Evolutionary conservation across 2,797 vertebrate species (phyloP).

Genomic region (Pelochelys cantorii): DNA sequence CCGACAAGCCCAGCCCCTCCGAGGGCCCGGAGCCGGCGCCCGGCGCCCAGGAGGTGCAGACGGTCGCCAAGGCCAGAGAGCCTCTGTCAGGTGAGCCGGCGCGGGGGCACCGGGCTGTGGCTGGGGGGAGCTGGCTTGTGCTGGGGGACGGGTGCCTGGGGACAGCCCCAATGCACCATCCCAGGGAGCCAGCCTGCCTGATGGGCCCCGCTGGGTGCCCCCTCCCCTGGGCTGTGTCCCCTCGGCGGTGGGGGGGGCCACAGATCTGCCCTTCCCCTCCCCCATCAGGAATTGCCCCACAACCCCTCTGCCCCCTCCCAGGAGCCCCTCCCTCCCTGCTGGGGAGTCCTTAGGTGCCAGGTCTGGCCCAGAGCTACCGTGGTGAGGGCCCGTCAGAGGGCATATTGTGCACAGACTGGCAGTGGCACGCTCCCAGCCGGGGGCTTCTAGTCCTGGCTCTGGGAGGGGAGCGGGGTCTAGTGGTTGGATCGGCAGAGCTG

Average conservation of each 20-base stretch:
- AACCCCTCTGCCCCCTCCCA: neutral
- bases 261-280: too few relatives aligned
- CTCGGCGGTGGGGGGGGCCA: too few relatives aligned
- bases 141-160: too few relatives aligned
- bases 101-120: neutral
- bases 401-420: neutral
- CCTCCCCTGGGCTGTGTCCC: too few relatives aligned
- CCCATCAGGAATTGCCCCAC: neutral
- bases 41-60: neutral
- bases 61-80: conserved; percentile 62
- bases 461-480: neutral
- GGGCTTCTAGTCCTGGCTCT: neutral
- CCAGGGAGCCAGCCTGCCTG: too few relatives aligned
- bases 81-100: conserved; percentile 75
- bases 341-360: neutral
- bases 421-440: neutral
- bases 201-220: too few relatives aligned
- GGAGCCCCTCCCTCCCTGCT: fast-evolving
- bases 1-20: conserved; percentile 78
- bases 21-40: conserved; percentile 45
- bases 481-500: neutral
- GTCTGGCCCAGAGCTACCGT: neutral
- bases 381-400: neutral
- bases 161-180: neutral
- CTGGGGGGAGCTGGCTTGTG: neutral